Conservation (phyloP, 2,888 invertebrate species). For the Erebia aethiops region DNA sequence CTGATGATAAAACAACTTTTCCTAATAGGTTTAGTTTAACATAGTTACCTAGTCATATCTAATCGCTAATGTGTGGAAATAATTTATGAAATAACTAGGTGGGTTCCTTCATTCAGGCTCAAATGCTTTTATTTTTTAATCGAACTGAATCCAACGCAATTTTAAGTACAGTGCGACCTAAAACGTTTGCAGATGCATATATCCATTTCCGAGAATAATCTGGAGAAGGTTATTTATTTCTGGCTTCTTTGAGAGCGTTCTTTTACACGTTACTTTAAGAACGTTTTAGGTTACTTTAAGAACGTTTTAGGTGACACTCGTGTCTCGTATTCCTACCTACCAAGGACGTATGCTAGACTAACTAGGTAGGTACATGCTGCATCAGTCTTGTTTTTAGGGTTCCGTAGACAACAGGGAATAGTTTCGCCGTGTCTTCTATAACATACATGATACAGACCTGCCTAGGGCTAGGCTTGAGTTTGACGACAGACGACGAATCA, state of each 20-base stretch:
- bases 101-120: neutral
- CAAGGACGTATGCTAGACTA: too few species aligned
- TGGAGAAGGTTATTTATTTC: conserved; percentile 16
- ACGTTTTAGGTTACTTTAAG: neutral
- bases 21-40: too few species aligned
- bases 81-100: neutral
- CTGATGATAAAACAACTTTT: neutral
- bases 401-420: too few species aligned
- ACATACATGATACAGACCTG: too few species aligned
- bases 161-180: neutral
- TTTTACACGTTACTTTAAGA: neutral
- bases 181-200: conserved; percentile 11
- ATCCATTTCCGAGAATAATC: conserved; percentile 10
- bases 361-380: too few species aligned
- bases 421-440: too few species aligned
- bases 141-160: neutral
- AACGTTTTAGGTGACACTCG: neutral
- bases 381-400: too few species aligned
- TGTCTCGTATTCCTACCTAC: too few species aligned
- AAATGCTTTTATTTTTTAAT: neutral
- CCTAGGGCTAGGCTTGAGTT: too few species aligned
- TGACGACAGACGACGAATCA: too few species aligned
- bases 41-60: neutral
- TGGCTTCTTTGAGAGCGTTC: conserved; percentile 5
- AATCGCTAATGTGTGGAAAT: neutral